Conservation (phyloP, 2,888 invertebrate species). For the Eucera pruinosa region DNA sequence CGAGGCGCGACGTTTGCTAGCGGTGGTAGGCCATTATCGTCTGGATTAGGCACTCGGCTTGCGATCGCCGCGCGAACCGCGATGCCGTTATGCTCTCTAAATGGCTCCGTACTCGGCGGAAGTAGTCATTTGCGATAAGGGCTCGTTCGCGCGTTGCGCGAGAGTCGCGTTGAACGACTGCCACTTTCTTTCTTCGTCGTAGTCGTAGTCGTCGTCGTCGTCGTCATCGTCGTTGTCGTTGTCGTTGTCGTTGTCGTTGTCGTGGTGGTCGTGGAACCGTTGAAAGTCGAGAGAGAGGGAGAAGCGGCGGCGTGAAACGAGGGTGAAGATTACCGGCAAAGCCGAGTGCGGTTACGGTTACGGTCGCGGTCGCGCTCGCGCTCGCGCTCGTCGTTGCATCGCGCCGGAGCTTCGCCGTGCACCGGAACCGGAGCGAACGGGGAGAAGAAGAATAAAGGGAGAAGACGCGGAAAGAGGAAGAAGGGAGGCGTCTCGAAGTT, state of each 20-base stretch:
- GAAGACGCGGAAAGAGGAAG: conserved; percentile 21
- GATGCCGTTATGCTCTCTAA: conserved; percentile 79
- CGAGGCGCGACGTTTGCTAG: conserved; percentile 12
- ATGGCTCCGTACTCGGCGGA: conserved; percentile 81
- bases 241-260: not conserved
- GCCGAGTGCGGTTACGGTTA: not conserved
- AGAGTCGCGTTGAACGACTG: conserved; percentile 14
- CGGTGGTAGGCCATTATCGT: conserved; percentile 62
- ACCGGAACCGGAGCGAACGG: conserved; percentile 3
- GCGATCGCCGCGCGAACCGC: conserved; percentile 69
- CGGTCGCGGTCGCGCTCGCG: not conserved
- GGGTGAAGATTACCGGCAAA: conserved; percentile 37
- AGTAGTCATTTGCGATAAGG: conserved; percentile 83
- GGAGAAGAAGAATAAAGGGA: conserved; percentile 15
- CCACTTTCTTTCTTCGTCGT: conserved; percentile 16
- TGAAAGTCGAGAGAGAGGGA: conserved; percentile 17
- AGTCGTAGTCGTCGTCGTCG: not conserved
- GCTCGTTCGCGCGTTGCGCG: conserved; percentile 73
- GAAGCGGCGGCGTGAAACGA: conserved; percentile 18
- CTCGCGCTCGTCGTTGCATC: not conserved
- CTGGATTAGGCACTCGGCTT: conserved; percentile 74
- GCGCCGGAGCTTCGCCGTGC: not conserved
- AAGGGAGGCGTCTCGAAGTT: not conserved
- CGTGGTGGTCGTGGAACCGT: not conserved
- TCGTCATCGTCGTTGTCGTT: not conserved